Percentiles rank a stretch among this genome's conserved stretches.
These are phyloP conservation scores for Parnassius smintheus DNA, from an alignment of 2,888 invertebrate species.

Conservation along the genomic window DNA sequence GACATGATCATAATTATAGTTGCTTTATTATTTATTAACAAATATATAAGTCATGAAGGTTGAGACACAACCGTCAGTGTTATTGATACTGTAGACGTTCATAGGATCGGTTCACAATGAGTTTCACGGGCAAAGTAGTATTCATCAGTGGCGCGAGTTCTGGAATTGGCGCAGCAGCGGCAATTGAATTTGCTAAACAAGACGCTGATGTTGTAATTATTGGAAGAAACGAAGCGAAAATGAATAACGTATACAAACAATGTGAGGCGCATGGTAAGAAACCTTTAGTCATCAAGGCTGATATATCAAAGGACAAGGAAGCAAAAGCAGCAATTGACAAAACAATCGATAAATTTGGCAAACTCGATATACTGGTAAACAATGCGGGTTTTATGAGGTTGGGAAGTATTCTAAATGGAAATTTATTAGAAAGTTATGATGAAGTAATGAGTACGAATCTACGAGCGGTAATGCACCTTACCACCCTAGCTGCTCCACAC, in stretches of 20 bases:
- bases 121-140: conserved; percentile 62
- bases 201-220: conserved; percentile 82
- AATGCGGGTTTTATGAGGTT: conserved; percentile 41
- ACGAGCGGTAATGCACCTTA: conserved; percentile 37
- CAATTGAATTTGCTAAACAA: conserved; percentile 80
- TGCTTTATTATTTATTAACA: too few species aligned
- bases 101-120: conserved; percentile 20
- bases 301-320: conserved; percentile 44
- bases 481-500: conserved; percentile 39
- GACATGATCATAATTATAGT: too few species aligned
- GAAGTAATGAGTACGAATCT: conserved; percentile 41
- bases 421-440: conserved; percentile 43
- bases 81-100: too few species aligned
- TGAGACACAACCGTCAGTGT: too few species aligned
- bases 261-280: conserved; percentile 33
- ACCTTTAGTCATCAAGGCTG: conserved; percentile 42
- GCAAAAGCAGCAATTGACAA: conserved; percentile 37
- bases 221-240: conserved; percentile 83
- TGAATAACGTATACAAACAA: conserved; percentile 73
- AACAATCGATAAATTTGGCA: conserved; percentile 41
- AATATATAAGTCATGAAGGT: too few species aligned
- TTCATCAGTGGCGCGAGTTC: conserved; percentile 83
- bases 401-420: conserved; percentile 34
- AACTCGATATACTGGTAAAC: conserved; percentile 48
- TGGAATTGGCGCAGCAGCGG: conserved; percentile 85